Base-by-base conservation (phyloP, 1,140 invertebrate species). In the Listronotus bonariensis region DNA sequence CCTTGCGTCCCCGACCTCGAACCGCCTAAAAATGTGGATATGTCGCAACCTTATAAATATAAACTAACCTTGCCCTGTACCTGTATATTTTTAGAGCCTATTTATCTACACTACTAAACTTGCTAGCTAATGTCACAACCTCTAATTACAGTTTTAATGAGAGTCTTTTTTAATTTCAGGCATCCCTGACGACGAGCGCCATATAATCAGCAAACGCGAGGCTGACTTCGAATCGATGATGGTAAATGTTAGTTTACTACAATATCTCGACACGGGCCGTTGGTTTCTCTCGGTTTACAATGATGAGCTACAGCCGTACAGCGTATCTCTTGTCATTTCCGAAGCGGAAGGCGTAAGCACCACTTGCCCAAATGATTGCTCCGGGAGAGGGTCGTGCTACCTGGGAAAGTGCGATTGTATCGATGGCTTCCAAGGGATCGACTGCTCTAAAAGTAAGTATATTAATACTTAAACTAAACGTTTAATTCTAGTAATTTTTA, bases 201-300 rank as follows among this genome's bases (percentile, higher is more conserved):
- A 86, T 68, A 83, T 84, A 55, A 83, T 86, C 70, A 79, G 78
- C 40, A 86, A 84, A 72, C 75, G 85, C 70, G 85, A 79, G 52
- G 84, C 78, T 38, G 65, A 83, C 56, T 79, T 83, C 65, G 86
- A 88, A 42, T 84, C 88, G 63, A 88, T 89, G 85, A 83, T 88
- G 77, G 89, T 92, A 18, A 92, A 93, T 77, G 90, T 93, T 11
- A 92, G 89, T 55, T 82, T 95, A 58, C 80, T 94, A 43, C 90
- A 96, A 76, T 94, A 93, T 78, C 81, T 98, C 65, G 93, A 97
- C 76, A 91, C 90, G 11, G 96, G 96, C 6, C 85, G 91, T 59
- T 98, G 95, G 96, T 98, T 95, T 81, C 84, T 98, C 34, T 93
- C 93, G 5, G 86, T 98, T 60, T 98, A 97, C 80, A 98, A 98